Conservation (phyloP, 2,797 vertebrate species). For the Parauchenoglanis punctatus region DNA sequence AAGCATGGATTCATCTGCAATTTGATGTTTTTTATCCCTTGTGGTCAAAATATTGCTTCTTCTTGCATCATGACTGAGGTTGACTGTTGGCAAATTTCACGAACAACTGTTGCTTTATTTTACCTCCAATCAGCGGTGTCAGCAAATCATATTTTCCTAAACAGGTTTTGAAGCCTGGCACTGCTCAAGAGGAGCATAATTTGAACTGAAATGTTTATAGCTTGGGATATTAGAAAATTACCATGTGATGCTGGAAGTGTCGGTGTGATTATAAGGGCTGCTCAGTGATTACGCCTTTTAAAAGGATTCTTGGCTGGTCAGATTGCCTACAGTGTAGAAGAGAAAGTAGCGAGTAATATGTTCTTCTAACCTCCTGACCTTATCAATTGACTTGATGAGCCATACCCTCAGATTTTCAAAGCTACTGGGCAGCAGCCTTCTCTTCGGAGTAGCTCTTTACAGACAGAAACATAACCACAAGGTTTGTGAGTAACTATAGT, state of each 20-base stretch:
- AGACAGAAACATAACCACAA: not conserved
- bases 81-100: slow-evolving; percentile 8
- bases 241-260: slow-evolving; percentile 24
- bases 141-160: slow-evolving; percentile 28
- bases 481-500: not conserved
- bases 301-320: slow-evolving; percentile 29
- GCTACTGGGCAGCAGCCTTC: slow-evolving; percentile 24
- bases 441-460: slow-evolving; percentile 29
- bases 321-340: slow-evolving; percentile 25
- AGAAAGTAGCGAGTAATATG: slow-evolving; percentile 34
- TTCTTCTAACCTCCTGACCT: slow-evolving; percentile 41
- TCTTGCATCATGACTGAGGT: slow-evolving; percentile 27
- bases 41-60: slow-evolving; percentile 25
- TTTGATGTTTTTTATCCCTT: slow-evolving; percentile 32
- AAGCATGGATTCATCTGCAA: slow-evolving; percentile 42
- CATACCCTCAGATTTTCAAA: slow-evolving; percentile 24
- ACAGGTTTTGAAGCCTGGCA: not conserved
- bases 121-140: not conserved
- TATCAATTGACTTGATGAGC: slow-evolving; percentile 45
- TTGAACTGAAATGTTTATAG: slow-evolving; percentile 20
- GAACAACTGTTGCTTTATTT: slow-evolving; percentile 25
- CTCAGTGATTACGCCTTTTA: slow-evolving; percentile 14
- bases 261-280: slow-evolving; percentile 8
- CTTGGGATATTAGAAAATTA: slow-evolving; percentile 15
- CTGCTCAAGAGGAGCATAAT: slow-evolving; percentile 23